A percentile compares a stretch with the other conserved stretches of the same genome.
These are phyloP conservation scores for Micoletzkya japonica DNA, from an alignment of 2,888 invertebrate genomes.

Conservation along the genomic window DNA sequence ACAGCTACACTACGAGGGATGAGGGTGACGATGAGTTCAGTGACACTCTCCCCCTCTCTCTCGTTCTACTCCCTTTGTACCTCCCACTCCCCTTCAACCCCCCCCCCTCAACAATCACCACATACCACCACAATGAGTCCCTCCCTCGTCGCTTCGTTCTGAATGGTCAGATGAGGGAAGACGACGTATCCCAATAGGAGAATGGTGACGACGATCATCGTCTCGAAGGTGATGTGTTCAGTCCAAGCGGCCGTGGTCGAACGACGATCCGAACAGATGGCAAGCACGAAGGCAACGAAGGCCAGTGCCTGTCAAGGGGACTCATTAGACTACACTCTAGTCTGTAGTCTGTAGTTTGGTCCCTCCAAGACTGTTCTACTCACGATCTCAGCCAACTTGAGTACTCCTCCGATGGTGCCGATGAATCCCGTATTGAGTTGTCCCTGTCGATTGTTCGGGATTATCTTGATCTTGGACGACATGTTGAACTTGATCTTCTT, in stretches of 20 bases:
- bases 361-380: conserved; percentile 24
- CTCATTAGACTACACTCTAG: too few relatives aligned
- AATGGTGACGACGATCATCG: conserved; percentile 47
- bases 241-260: conserved; percentile 62
- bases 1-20: too few relatives aligned
- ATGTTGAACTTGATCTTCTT: conserved; percentile 56
- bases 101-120: too few relatives aligned
- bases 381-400: conserved; percentile 66
- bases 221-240: conserved; percentile 62
- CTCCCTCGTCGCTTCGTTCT: conserved; percentile 57
- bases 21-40: too few relatives aligned
- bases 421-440: conserved; percentile 61
- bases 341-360: too few relatives aligned
- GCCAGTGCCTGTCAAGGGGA: conserved; percentile 70
- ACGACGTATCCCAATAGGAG: conserved; percentile 60
- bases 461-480: conserved; percentile 54
- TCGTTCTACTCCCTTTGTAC: background rate
- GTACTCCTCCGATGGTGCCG: conserved; percentile 57
- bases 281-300: conserved; percentile 60
- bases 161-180: conserved; percentile 60
- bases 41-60: too few relatives aligned
- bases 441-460: conserved; percentile 59
- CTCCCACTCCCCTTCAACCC: too few relatives aligned
- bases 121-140: conserved; percentile 61
- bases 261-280: conserved; percentile 60